These are phyloP conservation scores for Perithous albicinctus DNA, from an alignment of 2,888 invertebrate species.

Conservation along the genomic window DNA sequence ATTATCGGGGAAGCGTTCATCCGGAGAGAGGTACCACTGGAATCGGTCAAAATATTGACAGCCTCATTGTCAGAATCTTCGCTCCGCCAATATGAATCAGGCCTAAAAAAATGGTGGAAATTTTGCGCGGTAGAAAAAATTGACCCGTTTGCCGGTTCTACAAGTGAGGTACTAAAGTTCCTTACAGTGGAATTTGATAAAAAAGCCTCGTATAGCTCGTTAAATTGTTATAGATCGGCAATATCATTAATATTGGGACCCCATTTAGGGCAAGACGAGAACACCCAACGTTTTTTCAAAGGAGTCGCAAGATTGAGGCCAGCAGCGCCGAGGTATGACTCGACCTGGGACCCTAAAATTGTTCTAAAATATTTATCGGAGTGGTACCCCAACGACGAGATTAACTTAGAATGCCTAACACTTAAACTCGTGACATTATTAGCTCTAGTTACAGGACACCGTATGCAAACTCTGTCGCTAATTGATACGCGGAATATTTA, in stretches of 20 bases:
- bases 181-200: not conserved
- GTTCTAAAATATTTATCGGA: conserved; percentile 60
- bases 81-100: conserved; percentile 30
- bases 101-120: conserved; percentile 16
- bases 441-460: too few relatives aligned
- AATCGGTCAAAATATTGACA: conserved; percentile 24
- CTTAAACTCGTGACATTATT: conserved; percentile 63
- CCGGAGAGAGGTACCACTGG: conserved; percentile 11
- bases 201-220: conserved; percentile 3
- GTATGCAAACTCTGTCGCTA: too few relatives aligned
- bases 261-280: not conserved
- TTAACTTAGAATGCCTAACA: conserved; percentile 61
- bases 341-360: conserved; percentile 68
- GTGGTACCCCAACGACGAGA: conserved; percentile 27
- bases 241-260: conserved; percentile 10
- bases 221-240: conserved; percentile 7
- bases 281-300: conserved; percentile 7
- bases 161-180: conserved; percentile 3
- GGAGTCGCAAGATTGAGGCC: not conserved
- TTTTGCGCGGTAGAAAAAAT: not conserved
- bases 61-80: conserved; percentile 26
- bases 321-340: conserved; percentile 58
- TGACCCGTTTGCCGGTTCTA: not conserved
- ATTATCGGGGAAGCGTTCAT: conserved; percentile 31
- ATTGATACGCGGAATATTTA: too few relatives aligned